Conservation (phyloP, 1,140 invertebrate species). For the Dendrolimus punctatus region DNA sequence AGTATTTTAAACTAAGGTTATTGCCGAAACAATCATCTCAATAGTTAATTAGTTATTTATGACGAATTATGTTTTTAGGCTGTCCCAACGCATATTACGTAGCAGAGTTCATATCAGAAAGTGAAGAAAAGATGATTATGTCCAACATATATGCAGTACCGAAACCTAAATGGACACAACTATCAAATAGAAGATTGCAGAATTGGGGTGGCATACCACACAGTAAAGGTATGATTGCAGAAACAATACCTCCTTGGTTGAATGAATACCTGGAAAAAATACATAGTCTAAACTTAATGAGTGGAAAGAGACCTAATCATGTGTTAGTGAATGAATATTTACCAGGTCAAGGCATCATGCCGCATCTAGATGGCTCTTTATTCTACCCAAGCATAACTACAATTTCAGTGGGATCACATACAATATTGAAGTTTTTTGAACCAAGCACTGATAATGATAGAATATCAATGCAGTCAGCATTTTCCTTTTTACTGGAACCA, state of each 20-base stretch:
- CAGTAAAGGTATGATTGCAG: constrained; percentile 94
- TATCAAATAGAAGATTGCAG: constrained; percentile 92
- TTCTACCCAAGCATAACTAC: constrained; percentile 96
- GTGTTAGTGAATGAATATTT: constrained; percentile 97
- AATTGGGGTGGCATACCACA: constrained; percentile 98
- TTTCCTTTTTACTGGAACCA: constrained; percentile 86
- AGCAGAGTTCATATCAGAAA: constrained; percentile 89
- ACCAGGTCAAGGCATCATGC: constrained; percentile 94
- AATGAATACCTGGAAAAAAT: constrained; percentile 83
- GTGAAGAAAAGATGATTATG: constrained; percentile 85
- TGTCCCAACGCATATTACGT: constrained; percentile 86
- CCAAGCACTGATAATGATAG: constrained; percentile 37
- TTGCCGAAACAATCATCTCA: too few relatives aligned
- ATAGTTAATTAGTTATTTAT: neutral
- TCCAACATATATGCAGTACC: constrained; percentile 85
- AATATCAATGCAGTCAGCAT: constrained; percentile 50
- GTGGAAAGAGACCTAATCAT: constrained; percentile 90
- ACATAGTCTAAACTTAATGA: constrained; percentile 81
- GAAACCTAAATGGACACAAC: constrained; percentile 96
- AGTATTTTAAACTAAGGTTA: neutral
- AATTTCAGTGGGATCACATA: constrained; percentile 92
- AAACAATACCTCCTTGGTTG: constrained; percentile 91
- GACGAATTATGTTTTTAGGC: constrained; percentile 65
- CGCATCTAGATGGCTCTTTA: constrained; percentile 95
- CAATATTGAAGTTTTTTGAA: constrained; percentile 88